Base-by-base conservation (phyloP, 2,888 invertebrate genomes). In the Plebejus anna region DNA sequence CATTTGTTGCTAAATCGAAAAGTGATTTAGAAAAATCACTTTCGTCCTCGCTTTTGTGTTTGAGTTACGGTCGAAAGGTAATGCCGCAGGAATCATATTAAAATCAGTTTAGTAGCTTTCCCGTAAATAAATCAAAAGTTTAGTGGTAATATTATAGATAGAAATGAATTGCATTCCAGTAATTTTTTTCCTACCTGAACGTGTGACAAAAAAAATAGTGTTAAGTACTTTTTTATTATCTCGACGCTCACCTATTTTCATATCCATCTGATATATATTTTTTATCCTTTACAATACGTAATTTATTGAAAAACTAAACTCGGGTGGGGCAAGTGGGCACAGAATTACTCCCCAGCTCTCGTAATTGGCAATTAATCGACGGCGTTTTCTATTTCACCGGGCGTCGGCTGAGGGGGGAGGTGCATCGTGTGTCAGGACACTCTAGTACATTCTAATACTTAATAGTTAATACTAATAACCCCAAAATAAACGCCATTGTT, bases 321-420 rank as follows among this genome's bases (percentile, higher is more conserved):
- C 76, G 75, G 76, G 76, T 73, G 73, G 75, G 89, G 90, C 89
- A 89, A 92, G 90, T 90, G 90, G 89, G 89, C 86, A 87, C 86
- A 87, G 87, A 87, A 89, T 89, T 90, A 90, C 89, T 89, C 87
- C 87, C 85, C 88, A 87, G 89, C 86, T 85, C 87, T 84, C 89
- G 91, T 93, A 92, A 93, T 93, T 93, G 93, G 84, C 92, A 93
- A 93, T 93, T 92, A 93, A 92, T 93, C 92, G 92, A 87, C 88
- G 86, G 87, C 90, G 92, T 92, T 93, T 92, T 92, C 92, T 92
- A 92, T 93, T 93, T 92, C 90, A 91, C 86, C 85, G 83, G 84
- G 82, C 81, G 80, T 77, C 79, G 79, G 79, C 77, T 81, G 84
- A 83, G 89, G 90, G 89, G 89, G 85, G 86, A 87, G 85, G 85